Percentiles rank a stretch among this genome's conserved stretches.
Conservation (phyloP, 2,888 invertebrate species). For the Chaetogeoica ovagalla region DNA sequence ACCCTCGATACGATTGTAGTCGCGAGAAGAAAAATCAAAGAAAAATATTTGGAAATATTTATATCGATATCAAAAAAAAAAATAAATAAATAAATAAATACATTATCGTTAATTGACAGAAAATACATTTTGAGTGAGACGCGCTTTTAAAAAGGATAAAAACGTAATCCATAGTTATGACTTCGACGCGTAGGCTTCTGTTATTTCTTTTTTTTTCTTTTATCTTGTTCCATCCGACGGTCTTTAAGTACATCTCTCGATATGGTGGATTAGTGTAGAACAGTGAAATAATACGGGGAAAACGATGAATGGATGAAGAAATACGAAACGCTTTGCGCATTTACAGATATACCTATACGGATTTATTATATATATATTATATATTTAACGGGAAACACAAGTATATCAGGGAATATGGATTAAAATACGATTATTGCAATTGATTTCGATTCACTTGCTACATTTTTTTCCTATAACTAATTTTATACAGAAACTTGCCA, state of each 20-base stretch:
- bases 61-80: neutral
- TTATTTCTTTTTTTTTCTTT: slow-evolving; percentile 9
- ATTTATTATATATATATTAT: too few relatives aligned
- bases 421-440: too few relatives aligned
- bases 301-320: neutral
- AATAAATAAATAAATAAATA: neutral
- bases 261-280: neutral
- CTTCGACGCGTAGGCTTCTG: neutral
- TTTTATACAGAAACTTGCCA: too few relatives aligned
- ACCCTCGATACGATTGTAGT: neutral
- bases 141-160: neutral
- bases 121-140: neutral
- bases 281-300: neutral
- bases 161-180: slow-evolving; percentile 6
- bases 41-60: slow-evolving; percentile 1
- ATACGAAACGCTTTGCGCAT: too few relatives aligned
- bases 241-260: neutral
- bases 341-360: too few relatives aligned
- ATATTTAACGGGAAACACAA: too few relatives aligned
- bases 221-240: neutral
- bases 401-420: too few relatives aligned
- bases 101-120: slow-evolving; percentile 4
- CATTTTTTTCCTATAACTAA: too few relatives aligned
- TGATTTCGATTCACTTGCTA: too few relatives aligned
- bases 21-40: neutral